Evolutionary conservation across 1,140 invertebrate genomes (phyloP), one percentile per base, ranked within the genome.

Genomic region (Orchesella cincta): DNA sequence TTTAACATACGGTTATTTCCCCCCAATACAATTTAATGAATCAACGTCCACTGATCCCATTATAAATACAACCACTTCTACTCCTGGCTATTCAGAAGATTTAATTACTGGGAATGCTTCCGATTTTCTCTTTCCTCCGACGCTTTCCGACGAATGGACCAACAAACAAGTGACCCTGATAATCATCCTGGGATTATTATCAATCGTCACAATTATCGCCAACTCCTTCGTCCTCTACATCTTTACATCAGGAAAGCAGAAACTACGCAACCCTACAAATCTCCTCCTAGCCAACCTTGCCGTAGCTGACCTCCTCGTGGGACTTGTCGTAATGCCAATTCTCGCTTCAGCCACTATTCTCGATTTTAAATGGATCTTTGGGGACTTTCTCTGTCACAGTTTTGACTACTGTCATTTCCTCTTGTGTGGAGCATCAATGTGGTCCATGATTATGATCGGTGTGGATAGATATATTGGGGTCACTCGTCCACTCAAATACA

Each of bases 221-320:
- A 85, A 86, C 75, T 51, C 83, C 12, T 83, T 86, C 83, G 85
- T 86, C 39, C 5, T 46, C 5, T 46, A 14, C 20, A 83, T 86
- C 18, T 86, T 86, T 0, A 84, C 86, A 8, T 76, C 81, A 1
- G 78, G 85, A 0, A 84, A 87, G 80, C 78, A 83, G 29, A 84
- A 85, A 1, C 87, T 88, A 86, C 81, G 86, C 31, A 87, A 86
- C 1, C 75, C 86, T 29, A 88, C 87, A 2, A 87, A 88, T 76
- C 81, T 88, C 57, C 85, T 88, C 75, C 82, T 88, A 34, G 83
- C 84, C 1, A 87, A 86, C 80, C 81, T 88, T 57, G 86, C 86
- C 0, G 83, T 87, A 8, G 85, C 86, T 0, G 87, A 88, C 79
- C 85, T 88, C n/a, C 73, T 87, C 34, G 84, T 85, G 8, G 86